These are phyloP conservation scores for Clangula hyemalis DNA, from an alignment of 2,797 vertebrate genomes.

Conservation along the genomic window DNA sequence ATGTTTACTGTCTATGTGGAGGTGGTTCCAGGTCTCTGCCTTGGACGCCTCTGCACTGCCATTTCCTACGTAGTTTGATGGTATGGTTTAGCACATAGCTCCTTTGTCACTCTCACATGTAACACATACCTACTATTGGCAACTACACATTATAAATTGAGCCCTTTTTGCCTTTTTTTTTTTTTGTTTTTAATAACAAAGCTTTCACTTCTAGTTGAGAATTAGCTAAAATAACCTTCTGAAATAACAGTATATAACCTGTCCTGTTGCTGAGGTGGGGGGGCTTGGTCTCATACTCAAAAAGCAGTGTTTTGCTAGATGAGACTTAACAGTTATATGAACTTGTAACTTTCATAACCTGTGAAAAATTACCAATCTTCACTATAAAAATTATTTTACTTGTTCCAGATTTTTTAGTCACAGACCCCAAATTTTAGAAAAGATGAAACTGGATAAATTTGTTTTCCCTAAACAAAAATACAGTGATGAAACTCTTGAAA, in stretches of 20 bases:
- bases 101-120: accelerated
- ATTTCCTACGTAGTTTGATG: accelerated
- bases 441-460: neutral
- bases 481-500: neutral
- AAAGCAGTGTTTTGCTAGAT: neutral
- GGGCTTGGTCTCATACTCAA: neutral
- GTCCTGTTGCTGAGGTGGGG: neutral
- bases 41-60: neutral
- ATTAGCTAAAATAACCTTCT: neutral
- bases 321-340: neutral
- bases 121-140: accelerated
- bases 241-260: neutral
- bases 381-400: neutral
- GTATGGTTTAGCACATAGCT: neutral
- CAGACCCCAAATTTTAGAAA: neutral
- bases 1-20: accelerated
- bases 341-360: neutral
- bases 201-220: neutral
- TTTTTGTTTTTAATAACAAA: neutral
- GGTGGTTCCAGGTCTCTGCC: neutral
- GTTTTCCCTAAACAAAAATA: neutral
- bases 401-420: neutral
- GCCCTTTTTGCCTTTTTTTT: neutral
- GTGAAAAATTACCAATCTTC: neutral
- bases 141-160: neutral